Conservation (phyloP, 2,797 vertebrate species). For the Clarias platycephalus region DNA sequence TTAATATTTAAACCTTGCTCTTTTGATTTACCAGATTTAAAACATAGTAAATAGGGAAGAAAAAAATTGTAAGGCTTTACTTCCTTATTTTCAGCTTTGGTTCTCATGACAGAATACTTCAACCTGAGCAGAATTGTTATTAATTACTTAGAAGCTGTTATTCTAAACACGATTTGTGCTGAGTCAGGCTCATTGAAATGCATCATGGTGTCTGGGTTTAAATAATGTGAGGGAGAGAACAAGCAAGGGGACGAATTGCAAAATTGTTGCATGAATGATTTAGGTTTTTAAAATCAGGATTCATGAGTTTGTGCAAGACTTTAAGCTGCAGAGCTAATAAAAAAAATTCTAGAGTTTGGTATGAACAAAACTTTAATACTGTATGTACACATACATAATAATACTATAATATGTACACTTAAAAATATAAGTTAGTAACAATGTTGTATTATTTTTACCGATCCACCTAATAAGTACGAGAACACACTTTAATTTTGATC, state of each 20-base stretch:
- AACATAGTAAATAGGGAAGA: not conserved
- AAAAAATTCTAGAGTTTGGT: not conserved
- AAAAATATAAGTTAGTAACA: not conserved
- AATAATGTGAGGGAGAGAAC: not conserved
- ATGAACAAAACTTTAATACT: not conserved
- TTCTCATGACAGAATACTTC: not conserved
- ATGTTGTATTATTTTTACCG: not conserved
- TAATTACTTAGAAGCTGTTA: not conserved
- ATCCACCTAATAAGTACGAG: too few relatives aligned
- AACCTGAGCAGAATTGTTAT: slow-evolving; percentile 24
- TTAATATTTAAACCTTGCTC: slow-evolving; percentile 23
- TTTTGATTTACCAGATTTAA: not conserved
- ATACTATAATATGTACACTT: too few relatives aligned
- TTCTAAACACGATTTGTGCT: not conserved
- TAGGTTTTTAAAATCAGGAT: not conserved
- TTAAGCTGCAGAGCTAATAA: too few relatives aligned
- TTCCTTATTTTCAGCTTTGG: not conserved
- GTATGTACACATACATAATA: too few relatives aligned
- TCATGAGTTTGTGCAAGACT: not conserved
- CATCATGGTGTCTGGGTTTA: not conserved
- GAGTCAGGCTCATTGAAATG: slow-evolving; percentile 15
- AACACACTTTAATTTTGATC: not conserved
- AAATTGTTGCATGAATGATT: not conserved
- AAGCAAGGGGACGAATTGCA: not conserved
- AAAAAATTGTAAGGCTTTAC: not conserved